Percentiles rank a stretch among this genome's conserved stretches.
phyloP scores from a whole-genome alignment of 2,113 vertebrate genomes.

The Oryzias celebensis region DNA sequence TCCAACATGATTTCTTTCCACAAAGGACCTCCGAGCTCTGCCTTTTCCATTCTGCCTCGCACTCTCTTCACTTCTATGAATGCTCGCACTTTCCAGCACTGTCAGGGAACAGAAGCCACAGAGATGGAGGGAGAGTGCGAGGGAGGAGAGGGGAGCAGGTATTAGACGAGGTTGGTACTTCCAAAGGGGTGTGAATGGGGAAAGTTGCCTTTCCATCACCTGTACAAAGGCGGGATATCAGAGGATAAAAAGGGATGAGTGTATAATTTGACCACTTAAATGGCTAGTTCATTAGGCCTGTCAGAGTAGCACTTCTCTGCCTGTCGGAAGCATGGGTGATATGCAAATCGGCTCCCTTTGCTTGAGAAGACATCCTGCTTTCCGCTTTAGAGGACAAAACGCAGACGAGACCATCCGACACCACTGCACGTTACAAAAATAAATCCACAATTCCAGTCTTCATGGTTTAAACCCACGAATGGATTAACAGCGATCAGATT shows the following conservation, averaged over 20 bases:
- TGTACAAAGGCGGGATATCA: constrained; percentile 70
- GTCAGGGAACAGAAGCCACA: constrained; percentile 53
- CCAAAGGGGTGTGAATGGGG: constrained; percentile 66
- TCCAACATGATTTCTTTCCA: constrained; percentile 77
- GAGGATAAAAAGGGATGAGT: constrained; percentile 73
- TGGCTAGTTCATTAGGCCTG: constrained; percentile 72
- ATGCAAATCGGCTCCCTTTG: constrained; percentile 63
- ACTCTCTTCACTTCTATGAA: constrained; percentile 52
- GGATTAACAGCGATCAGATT: too few species aligned
- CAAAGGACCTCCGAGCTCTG: constrained; percentile 71
- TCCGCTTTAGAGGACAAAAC: constrained; percentile 27
- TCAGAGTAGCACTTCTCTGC: constrained; percentile 66
- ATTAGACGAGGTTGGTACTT: constrained; percentile 59
- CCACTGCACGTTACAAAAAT: constrained; percentile 1
- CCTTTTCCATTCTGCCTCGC: constrained; percentile 57
- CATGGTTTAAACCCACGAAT: not conserved
- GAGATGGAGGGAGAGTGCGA: constrained; percentile 30
- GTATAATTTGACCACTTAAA: constrained; percentile 78
- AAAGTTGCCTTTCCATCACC: constrained; percentile 76
- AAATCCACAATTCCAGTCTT: constrained; percentile 4
- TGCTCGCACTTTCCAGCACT: constrained; percentile 66
- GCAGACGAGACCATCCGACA: constrained; percentile 15
- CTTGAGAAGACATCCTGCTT: constrained; percentile 39
- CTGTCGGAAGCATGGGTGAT: constrained; percentile 60
- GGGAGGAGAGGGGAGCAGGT: constrained; percentile 33